Evolutionary conservation across 2,888 invertebrate genomes (phyloP).

Genomic region (Neocrepidodera transversa): DNA sequence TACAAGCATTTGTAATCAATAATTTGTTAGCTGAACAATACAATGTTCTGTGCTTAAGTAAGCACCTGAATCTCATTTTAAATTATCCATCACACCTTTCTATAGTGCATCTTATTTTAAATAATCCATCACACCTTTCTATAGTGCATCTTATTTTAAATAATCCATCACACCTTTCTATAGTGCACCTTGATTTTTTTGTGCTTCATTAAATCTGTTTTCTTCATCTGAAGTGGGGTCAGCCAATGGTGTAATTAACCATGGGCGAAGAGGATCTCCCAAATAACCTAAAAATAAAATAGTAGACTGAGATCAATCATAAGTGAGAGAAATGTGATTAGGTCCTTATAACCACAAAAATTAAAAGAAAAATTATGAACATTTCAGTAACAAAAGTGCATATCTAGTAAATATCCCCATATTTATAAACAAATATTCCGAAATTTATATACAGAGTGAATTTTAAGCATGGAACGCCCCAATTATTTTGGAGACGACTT

Average conservation of each 20-base stretch:
- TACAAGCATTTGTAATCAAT: conserved; percentile 26
- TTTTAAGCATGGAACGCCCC: no score
- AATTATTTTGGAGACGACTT: no score
- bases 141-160: conserved; percentile 15
- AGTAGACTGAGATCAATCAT: background rate
- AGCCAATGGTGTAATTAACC: conserved; percentile 18
- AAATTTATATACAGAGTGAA: no score
- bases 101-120: conserved; percentile 28
- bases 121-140: conserved; percentile 27
- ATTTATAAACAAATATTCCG: no score
- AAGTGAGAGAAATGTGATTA: background rate
- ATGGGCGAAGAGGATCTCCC: no score
- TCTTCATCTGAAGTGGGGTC: conserved; percentile 22
- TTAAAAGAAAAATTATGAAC: no score
- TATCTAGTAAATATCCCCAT: no score
- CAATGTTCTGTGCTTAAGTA: no score
- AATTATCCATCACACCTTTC: conserved; percentile 29
- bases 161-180: no score
- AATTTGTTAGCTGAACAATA: conserved; percentile 26
- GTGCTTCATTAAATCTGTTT: conserved; percentile 15
- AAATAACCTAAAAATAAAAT: conserved; percentile 1
- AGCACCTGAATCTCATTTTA: conserved; percentile 29
- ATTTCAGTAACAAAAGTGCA: no score
- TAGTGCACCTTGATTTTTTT: conserved; percentile 19
- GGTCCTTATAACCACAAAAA: no score